Evolutionary conservation across 2,113 vertebrate species (phyloP).

Genomic region (Zeus faber): DNA sequence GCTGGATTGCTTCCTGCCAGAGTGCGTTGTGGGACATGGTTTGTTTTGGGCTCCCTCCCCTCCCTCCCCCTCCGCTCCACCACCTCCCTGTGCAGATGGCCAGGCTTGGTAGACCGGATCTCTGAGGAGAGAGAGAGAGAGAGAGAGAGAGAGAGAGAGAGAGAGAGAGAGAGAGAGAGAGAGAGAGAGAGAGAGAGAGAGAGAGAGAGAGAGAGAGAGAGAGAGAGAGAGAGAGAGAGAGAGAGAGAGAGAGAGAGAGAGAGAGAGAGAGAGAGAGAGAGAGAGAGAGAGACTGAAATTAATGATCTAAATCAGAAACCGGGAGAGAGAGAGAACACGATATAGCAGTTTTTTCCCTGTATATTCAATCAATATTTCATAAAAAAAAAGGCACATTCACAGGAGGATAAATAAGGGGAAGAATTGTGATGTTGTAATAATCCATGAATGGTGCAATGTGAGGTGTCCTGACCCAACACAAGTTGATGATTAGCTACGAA

Average conservation of each 20-base stretch:
- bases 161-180: neutral
- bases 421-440: too few species aligned
- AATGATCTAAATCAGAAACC: too few species aligned
- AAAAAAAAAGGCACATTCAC: too few species aligned
- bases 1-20: conserved; percentile 86
- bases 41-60: conserved; percentile 66
- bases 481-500: too few species aligned
- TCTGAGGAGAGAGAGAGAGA: conserved; percentile 32
- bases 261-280: too few species aligned
- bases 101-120: conserved; percentile 60
- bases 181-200: neutral
- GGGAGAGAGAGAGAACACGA: too few species aligned
- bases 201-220: conserved; percentile 16
- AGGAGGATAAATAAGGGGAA: too few species aligned
- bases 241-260: conserved; percentile 1
- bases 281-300: too few species aligned
- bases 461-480: too few species aligned
- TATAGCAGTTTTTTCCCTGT: too few species aligned
- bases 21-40: conserved; percentile 80
- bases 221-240: neutral
- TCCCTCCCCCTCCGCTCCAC: conserved; percentile 19
- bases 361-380: too few species aligned
- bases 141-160: neutral
- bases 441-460: too few species aligned
- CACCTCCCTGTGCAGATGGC: conserved; percentile 65